Evolutionary conservation across 2,797 vertebrate genomes (phyloP).

Genomic region (Protonibea diacanthus): DNA sequence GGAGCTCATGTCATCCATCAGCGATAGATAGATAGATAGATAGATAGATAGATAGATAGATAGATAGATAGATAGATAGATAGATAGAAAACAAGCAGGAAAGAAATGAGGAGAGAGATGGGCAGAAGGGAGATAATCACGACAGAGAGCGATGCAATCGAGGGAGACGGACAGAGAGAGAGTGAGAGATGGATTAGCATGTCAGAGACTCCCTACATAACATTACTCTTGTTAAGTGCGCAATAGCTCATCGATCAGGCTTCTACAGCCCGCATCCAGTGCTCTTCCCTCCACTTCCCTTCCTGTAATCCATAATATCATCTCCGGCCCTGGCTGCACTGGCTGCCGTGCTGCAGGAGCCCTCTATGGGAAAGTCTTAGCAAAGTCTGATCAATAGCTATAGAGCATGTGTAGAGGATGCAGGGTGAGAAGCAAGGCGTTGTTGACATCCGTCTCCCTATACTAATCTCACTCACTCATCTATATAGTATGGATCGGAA

Average conservation of each 20-base stretch:
- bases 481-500: conserved; percentile 55
- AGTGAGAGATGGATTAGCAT: conserved; percentile 81
- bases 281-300: conserved; percentile 71
- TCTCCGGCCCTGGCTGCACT: conserved; percentile 54
- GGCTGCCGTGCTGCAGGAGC: conserved; percentile 48
- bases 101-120: conserved; percentile 17
- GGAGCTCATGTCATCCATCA: conserved; percentile 56
- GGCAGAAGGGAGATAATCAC: conserved; percentile 40
- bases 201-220: conserved; percentile 79
- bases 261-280: conserved; percentile 64
- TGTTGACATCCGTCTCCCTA: conserved; percentile 64
- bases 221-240: conserved; percentile 85
- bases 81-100: not conserved
- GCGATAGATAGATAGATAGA: conserved; percentile 30
- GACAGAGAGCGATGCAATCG: conserved; percentile 51
- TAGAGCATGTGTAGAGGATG: conserved; percentile 61
- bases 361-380: conserved; percentile 63
- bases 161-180: conserved; percentile 52
- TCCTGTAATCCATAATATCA: conserved; percentile 82
- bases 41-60: conserved; percentile 34
- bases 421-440: conserved; percentile 41
- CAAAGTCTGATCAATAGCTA: conserved; percentile 72
- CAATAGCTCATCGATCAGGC: conserved; percentile 82
- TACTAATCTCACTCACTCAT: conserved; percentile 57
- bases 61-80: conserved; percentile 37